Conservation (phyloP, 2,888 invertebrate species). For the Diaperis boleti region DNA sequence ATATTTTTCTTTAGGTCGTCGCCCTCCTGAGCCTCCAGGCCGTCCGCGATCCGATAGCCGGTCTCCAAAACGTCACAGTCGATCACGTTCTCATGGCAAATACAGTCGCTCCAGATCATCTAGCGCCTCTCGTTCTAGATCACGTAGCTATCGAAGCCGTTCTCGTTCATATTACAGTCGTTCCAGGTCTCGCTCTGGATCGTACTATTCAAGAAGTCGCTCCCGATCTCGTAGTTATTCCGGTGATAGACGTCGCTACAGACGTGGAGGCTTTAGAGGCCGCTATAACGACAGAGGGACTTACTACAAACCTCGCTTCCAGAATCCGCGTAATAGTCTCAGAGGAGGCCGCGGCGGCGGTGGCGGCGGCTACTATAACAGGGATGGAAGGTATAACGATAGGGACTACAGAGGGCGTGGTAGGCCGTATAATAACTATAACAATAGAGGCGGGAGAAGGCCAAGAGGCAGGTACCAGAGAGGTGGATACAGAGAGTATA, state of each 20-base stretch:
- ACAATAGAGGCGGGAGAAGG: conserved; percentile 57
- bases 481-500: conserved; percentile 74
- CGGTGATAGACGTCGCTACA: conserved; percentile 64
- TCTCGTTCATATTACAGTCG: conserved; percentile 75
- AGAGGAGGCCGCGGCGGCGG: conserved; percentile 67
- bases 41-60: conserved; percentile 68
- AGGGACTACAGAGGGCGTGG: conserved; percentile 62
- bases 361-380: conserved; percentile 60
- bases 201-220: conserved; percentile 71
- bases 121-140: conserved; percentile 67
- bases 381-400: conserved; percentile 62
- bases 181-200: conserved; percentile 66
- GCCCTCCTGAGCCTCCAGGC: conserved; percentile 66
- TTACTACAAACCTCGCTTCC: conserved; percentile 84
- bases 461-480: conserved; percentile 62
- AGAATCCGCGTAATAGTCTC: conserved; percentile 70
- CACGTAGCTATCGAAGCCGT: conserved; percentile 65
- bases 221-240: conserved; percentile 72
- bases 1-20: conserved; percentile 53
- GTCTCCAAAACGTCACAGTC: conserved; percentile 76
- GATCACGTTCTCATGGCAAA: conserved; percentile 73
- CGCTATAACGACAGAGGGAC: conserved; percentile 78
- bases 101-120: conserved; percentile 65
- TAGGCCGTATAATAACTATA: conserved; percentile 59
- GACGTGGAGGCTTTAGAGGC: conserved; percentile 67